Evolutionary conservation across 2,113 vertebrate genomes (phyloP).

Genomic region (Anthoscopus minutus): DNA sequence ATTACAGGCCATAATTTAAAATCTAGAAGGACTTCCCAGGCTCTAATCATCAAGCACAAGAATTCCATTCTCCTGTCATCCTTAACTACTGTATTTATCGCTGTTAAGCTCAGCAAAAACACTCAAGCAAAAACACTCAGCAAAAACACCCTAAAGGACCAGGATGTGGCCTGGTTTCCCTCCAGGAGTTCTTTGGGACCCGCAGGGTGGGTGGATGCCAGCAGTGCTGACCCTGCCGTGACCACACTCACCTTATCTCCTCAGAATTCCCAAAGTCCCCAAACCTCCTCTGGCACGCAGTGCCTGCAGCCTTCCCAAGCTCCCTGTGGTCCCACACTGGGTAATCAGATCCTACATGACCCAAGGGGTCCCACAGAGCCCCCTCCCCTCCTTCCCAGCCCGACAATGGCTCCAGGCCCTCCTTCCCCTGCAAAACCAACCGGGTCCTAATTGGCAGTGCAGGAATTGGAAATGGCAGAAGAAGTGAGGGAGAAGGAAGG

Average conservation of each 20-base stretch:
- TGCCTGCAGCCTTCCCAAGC: neutral
- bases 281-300: neutral
- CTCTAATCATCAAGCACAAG: neutral
- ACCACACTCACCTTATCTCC: neutral
- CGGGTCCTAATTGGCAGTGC: accelerated
- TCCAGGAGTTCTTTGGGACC: neutral
- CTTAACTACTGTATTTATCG: neutral
- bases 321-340: neutral
- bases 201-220: accelerated
- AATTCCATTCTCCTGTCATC: neutral
- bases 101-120: neutral
- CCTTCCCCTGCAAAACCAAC: neutral
- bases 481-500: neutral
- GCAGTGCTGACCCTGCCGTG: neutral
- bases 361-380: neutral
- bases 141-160: neutral
- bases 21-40: neutral
- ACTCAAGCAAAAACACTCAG: neutral
- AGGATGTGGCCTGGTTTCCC: neutral
- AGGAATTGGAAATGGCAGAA: neutral
- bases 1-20: neutral
- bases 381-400: neutral
- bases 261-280: neutral
- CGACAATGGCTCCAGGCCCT: neutral
- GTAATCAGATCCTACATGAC: neutral